Percentiles rank a stretch among this genome's conserved stretches.
Conservation (phyloP, 2,797 vertebrate species). For the Poecile montanus region DNA sequence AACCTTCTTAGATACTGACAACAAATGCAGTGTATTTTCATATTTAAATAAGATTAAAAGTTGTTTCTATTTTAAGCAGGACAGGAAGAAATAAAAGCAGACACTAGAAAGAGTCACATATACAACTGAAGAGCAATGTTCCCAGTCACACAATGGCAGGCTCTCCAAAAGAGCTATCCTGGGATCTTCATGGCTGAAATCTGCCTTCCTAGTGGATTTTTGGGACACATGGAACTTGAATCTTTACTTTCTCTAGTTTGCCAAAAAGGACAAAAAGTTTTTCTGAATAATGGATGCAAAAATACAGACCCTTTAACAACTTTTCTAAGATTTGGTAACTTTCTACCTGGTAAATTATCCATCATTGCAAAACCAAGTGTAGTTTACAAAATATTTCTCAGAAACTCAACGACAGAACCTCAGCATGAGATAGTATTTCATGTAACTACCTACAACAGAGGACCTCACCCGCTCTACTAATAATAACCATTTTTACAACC, state of each 20-base stretch:
- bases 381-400: background rate
- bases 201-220: background rate
- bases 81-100: background rate
- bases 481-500: conserved; percentile 1
- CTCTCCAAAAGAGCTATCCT: background rate
- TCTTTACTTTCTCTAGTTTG: background rate
- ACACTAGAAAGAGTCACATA: background rate
- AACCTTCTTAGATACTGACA: background rate
- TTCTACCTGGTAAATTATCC: background rate
- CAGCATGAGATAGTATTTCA: background rate
- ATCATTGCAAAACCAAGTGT: background rate
- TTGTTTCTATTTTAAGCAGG: background rate
- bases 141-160: background rate
- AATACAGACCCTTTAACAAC: background rate
- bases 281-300: background rate
- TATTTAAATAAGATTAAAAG: background rate
- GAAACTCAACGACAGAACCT: background rate
- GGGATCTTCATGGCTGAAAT: background rate
- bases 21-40: background rate
- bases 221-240: background rate
- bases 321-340: background rate
- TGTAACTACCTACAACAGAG: background rate
- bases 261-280: background rate
- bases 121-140: background rate
- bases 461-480: background rate